Conservation (phyloP, 1,140 invertebrate species). For the Ceratina calcarata region DNA sequence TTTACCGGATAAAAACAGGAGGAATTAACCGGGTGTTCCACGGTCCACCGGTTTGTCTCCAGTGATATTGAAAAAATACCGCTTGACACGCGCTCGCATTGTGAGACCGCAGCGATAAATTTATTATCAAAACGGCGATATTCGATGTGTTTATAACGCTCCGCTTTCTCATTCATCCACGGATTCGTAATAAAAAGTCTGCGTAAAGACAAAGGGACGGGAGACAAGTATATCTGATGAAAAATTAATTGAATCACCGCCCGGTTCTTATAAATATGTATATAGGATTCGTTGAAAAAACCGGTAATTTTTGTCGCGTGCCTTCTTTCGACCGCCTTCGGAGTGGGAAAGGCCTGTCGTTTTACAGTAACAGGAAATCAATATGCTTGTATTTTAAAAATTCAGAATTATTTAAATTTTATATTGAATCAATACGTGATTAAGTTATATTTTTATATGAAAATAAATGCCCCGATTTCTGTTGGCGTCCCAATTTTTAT, state of each 20-base stretch:
- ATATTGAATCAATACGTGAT: no score
- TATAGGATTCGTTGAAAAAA: not conserved
- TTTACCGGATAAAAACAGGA: conserved; percentile 39
- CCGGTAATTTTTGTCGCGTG: conserved; percentile 24
- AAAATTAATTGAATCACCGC: conserved; percentile 7
- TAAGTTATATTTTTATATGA: no score
- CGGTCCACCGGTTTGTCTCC: not conserved
- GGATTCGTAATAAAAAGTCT: conserved; percentile 34
- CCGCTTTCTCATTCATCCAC: conserved; percentile 36
- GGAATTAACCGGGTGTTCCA: conserved; percentile 14
- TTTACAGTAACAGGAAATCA: no score
- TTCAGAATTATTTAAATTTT: no score
- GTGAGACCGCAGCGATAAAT: conserved; percentile 50
- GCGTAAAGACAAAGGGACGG: conserved; percentile 23
- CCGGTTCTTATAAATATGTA: conserved; percentile 29
- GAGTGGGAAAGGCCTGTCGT: no score
- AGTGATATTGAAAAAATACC: conserved; percentile 30
- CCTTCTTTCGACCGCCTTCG: no score
- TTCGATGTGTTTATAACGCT: conserved; percentile 36
- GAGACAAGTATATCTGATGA: not conserved
- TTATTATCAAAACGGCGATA: conserved; percentile 58
- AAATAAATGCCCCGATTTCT: no score
- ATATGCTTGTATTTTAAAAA: no score
- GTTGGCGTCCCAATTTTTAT: no score
- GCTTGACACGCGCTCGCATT: conserved; percentile 46